Base-by-base conservation (phyloP, 92 coral and sea anemone genomes). In the Heteractis magnifica region DNA sequence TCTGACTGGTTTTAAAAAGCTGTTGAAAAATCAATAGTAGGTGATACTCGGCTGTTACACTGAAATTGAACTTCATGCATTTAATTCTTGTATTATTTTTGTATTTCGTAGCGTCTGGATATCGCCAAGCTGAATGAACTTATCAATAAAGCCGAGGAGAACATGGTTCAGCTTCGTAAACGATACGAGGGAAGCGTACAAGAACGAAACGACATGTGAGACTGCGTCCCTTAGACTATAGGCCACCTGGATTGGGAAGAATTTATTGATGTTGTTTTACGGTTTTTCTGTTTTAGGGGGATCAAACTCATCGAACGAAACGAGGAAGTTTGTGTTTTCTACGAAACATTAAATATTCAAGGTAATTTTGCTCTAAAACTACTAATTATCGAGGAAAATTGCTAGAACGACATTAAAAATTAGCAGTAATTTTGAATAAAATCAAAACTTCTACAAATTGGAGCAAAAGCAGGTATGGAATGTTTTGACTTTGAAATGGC, bases 241-340 rank as follows among this genome's bases (percentile, higher is more conserved):
- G 3, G 1, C 3, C 44, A 34, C 44, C 44, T 34, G 44, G 44
- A 34, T 2, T 34, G 44, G 2, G 44, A 34, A 34, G 44, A 34
- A 56, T 10, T 83, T 18, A 49, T 70, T 73, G 75, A 20, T 41
- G 7, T 11, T 10, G 5, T 26, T 49, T 5, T 41, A 14, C 4
- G 68, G 70, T 83, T 70, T 49, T 10, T 23, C 79, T 74, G 51
- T 34, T 77, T 18, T 76, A 96, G 99, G 95, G 99, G 99, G 52
- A 96, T 96, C 56, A 92, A 89, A 44, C 92, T 96, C 14, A 96
- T 96, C 65, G 99, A 96, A 91, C 88, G 98, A 72, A 96, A 96
- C 79, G 99, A 96, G 89, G 99, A 96, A 89, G 99, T 96, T 12
- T 96, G 99, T 75, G 99, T 96, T 21, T 96, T 96, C 79, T 96